Evolutionary conservation across 2,113 vertebrate species (phyloP).

Genomic region (Dasyurus viverrinus): DNA sequence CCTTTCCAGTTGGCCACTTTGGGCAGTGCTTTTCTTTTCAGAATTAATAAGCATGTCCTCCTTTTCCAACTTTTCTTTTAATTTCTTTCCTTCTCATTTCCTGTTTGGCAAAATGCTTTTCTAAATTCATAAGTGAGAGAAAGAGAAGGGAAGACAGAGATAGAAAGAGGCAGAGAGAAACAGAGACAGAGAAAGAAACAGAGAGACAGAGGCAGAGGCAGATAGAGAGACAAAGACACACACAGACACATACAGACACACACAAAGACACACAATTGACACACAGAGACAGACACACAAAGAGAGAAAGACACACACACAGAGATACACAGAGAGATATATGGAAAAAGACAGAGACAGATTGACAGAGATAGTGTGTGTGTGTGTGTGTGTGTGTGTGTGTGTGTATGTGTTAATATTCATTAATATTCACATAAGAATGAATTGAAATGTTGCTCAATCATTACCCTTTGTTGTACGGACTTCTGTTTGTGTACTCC

Average conservation of each 20-base stretch:
- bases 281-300: too few species aligned
- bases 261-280: too few species aligned
- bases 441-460: background rate
- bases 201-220: too few species aligned
- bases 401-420: background rate
- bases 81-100: background rate
- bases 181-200: too few species aligned
- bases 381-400: background rate
- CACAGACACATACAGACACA: too few species aligned
- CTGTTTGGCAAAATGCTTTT: background rate
- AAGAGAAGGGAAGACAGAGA: too few species aligned
- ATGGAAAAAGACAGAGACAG: too few species aligned
- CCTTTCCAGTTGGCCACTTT: constrained; percentile 33
- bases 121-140: background rate
- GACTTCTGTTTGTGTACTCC: background rate
- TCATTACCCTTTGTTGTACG: background rate
- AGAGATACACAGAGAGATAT: too few species aligned
- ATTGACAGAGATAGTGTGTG: too few species aligned
- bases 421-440: background rate
- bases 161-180: too few species aligned
- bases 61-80: background rate
- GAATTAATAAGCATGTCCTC: constrained; percentile 43
- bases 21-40: constrained; percentile 20
- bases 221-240: too few species aligned
- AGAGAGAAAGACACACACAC: too few species aligned